Evolutionary conservation across 2,113 vertebrate genomes (phyloP), one percentile per base, ranked within the genome.

Genomic region (Ahaetulla prasina): DNA sequence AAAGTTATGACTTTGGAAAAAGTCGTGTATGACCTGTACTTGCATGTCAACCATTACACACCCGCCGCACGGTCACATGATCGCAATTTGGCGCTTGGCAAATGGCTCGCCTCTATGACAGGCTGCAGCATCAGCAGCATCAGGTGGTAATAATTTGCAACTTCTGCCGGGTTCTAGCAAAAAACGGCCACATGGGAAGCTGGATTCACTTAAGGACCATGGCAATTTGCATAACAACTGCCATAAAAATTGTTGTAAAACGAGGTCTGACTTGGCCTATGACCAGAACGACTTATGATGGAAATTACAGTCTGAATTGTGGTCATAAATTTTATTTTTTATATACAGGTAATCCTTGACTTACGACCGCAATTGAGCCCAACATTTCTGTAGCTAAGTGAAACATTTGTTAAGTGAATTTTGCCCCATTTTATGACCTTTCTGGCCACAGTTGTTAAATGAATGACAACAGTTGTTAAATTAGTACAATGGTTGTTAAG

Each of bases 21-120:
- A 60, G 3, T 60, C 9, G 11, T 60, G 25, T 60, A 68, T 35
- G 63, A 18, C 30, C 27, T 25, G 22, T 25, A 54, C 14, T 86
- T 50, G 43, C 27, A 91, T 23, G 16, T 35, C 18, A 49, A 1
- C 3, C 23, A 0, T 0, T 1, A 3, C 22, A 3, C 22, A 8
- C 50, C 7, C 47, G 23, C 11, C 27, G 30, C 12, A 4, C 60
- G 7, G 45, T 47, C 45, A 68, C 1, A 68, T n/a, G 12, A n/a
- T n/a, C 30, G n/a, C 14, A 68, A 68, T 35, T 35, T 68, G 30
- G 63, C 12, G 0, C 14, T 35, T n/a, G 30, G 12, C 30, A 18
- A 35, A n/a, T 35, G 63, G 30, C 60, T n/a, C 4, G 8, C 30
- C 35, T 68, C 30, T 68, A 68, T 35, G 30, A 68, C 5, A 35